Conservation (phyloP, 2,113 vertebrate genomes). For the Petrocephalus zakoni region DNA sequence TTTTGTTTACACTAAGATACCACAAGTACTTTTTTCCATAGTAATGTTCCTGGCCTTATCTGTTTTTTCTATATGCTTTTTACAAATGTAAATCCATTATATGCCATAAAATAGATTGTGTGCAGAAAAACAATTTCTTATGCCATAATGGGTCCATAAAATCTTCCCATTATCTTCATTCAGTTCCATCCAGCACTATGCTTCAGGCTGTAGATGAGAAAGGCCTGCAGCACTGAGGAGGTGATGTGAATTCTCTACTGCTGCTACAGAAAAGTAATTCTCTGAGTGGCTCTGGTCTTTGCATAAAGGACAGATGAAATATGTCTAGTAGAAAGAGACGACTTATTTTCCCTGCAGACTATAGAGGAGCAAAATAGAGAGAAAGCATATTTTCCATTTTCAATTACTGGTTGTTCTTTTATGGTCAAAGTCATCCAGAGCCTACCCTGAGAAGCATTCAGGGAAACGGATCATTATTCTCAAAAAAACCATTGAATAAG, state of each 20-base stretch:
- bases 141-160: neutral
- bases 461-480: neutral
- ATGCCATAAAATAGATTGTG: neutral
- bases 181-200: neutral
- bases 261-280: neutral
- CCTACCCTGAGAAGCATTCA: neutral
- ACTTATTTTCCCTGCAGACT: neutral
- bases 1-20: neutral
- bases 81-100: neutral
- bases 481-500: neutral
- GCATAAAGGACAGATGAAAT: neutral
- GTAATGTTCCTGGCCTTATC: neutral
- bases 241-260: neutral
- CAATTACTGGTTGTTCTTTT: neutral
- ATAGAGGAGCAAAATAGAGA: neutral
- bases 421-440: neutral
- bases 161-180: neutral
- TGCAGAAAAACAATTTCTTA: neutral
- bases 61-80: neutral
- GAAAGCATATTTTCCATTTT: neutral
- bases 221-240: neutral
- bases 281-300: neutral
- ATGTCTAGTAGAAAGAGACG: neutral
- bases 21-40: neutral
- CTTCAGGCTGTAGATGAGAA: neutral